Evolutionary conservation across 2,113 vertebrate genomes (phyloP).

Genomic region (Oostethus manadensis): DNA sequence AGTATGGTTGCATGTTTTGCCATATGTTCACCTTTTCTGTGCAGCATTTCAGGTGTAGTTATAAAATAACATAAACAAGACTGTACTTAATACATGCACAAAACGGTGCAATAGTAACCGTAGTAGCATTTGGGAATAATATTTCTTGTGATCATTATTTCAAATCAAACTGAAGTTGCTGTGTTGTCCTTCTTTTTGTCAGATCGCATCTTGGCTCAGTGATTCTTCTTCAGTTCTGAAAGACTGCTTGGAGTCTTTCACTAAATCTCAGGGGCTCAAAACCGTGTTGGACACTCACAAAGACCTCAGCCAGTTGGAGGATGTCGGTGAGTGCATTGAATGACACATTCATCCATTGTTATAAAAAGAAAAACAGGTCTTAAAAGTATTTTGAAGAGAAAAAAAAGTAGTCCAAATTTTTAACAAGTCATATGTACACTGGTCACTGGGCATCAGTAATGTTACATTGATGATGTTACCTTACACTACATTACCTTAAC

Average conservation of each 20-base stretch:
- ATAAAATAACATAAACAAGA: too few species aligned
- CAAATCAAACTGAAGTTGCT: background rate
- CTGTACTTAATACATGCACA: too few species aligned
- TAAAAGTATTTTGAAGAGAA: too few species aligned
- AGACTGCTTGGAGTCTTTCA: constrained; percentile 54
- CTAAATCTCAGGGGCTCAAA: constrained; percentile 54
- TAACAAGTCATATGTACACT: too few species aligned
- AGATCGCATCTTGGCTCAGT: constrained; percentile 59
- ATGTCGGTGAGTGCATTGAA: constrained; percentile 45
- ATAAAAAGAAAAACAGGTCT: too few species aligned
- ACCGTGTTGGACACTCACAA: constrained; percentile 61
- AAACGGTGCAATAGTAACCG: too few species aligned
- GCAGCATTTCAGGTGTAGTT: background rate
- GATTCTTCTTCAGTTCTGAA: constrained; percentile 51
- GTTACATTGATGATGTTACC: too few species aligned
- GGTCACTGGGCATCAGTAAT: too few species aligned
- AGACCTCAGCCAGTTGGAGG: constrained; percentile 52
- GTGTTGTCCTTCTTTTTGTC: constrained; percentile 10
- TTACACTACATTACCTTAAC: too few species aligned
- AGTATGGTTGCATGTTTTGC: too few species aligned
- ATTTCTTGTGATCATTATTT: background rate
- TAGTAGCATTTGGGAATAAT: too few species aligned
- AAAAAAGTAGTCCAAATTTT: too few species aligned
- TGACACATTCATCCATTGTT: background rate
- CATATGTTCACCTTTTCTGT: background rate